Conservation (phyloP, 2,888 invertebrate species). For the Parnassius mnemosyne region DNA sequence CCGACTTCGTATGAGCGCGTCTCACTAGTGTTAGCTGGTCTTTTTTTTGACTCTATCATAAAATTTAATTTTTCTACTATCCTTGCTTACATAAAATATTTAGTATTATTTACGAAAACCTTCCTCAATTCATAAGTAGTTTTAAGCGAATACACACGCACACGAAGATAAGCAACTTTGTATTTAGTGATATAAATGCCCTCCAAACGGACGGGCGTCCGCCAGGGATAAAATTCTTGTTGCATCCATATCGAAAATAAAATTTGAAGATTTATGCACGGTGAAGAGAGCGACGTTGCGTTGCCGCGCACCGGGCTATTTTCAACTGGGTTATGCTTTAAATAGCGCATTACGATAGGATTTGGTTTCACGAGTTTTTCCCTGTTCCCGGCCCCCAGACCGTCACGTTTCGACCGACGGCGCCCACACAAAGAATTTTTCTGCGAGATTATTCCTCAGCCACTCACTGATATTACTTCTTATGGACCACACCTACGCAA, state of each 20-base stretch:
- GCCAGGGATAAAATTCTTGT: constrained; percentile 42
- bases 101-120: too few species aligned
- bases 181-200: not conserved
- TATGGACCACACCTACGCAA: constrained; percentile 10
- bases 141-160: too few species aligned
- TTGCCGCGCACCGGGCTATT: constrained; percentile 76
- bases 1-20: too few species aligned
- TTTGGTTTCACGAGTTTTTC: constrained; percentile 80
- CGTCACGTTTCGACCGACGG: constrained; percentile 57
- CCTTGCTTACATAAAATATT: too few species aligned
- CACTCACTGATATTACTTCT: constrained; percentile 44
- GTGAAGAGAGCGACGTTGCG: constrained; percentile 72
- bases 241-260: constrained; percentile 74
- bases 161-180: too few species aligned
- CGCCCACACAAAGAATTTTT: constrained; percentile 68
- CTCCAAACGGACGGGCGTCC: not conserved
- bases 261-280: constrained; percentile 76
- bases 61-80: too few species aligned
- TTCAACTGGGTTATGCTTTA: constrained; percentile 79
- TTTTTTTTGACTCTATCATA: too few species aligned
- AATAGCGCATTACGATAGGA: constrained; percentile 80
- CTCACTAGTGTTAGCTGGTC: too few species aligned
- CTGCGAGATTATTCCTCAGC: constrained; percentile 53
- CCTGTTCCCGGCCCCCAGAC: constrained; percentile 65
- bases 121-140: too few species aligned